A percentile compares a stretch with the other conserved stretches of the same genome.
Evolutionary conservation across 2,113 vertebrate genomes (phyloP).

Genomic region (Morone chrysops): DNA sequence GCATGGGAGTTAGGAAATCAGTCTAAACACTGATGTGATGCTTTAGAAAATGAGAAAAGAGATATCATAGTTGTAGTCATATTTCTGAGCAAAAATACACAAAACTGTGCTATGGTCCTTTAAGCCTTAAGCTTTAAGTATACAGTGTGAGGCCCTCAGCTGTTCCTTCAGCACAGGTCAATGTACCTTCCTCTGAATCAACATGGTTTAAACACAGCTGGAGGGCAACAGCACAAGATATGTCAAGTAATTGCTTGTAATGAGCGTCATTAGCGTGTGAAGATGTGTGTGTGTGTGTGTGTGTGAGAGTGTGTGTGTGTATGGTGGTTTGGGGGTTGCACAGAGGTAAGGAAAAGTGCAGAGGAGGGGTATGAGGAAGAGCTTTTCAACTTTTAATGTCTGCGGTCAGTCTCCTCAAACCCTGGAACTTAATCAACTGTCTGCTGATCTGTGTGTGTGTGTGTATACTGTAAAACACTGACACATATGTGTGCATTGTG

Average conservation of each 20-base stretch:
- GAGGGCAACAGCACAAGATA: constrained; percentile 48
- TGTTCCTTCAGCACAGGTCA: constrained; percentile 15
- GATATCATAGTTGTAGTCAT: not conserved
- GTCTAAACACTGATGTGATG: too few relatives aligned
- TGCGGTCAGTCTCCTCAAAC: not conserved
- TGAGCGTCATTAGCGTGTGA: constrained; percentile 66
- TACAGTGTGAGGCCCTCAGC: not conserved
- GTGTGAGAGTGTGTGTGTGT: not conserved
- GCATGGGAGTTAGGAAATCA: not conserved
- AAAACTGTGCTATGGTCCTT: not conserved
- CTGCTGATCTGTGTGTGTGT: not conserved
- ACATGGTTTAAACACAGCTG: constrained; percentile 31
- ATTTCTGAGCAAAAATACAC: not conserved
- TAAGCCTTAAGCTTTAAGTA: not conserved
- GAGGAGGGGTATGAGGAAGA: not conserved
- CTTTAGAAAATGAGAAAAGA: not conserved
- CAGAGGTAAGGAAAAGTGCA: constrained; percentile 17
- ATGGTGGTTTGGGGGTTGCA: constrained; percentile 21
- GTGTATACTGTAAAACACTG: not conserved
- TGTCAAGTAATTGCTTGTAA: constrained; percentile 69
- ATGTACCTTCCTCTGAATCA: constrained; percentile 16
- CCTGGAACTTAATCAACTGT: not conserved
- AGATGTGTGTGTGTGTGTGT: constrained; percentile 1
- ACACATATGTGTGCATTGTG: not conserved
- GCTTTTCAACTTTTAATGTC: constrained; percentile 11